Evolutionary conservation across 1,140 invertebrate genomes (phyloP).

Genomic region (Mamestra configurata): DNA sequence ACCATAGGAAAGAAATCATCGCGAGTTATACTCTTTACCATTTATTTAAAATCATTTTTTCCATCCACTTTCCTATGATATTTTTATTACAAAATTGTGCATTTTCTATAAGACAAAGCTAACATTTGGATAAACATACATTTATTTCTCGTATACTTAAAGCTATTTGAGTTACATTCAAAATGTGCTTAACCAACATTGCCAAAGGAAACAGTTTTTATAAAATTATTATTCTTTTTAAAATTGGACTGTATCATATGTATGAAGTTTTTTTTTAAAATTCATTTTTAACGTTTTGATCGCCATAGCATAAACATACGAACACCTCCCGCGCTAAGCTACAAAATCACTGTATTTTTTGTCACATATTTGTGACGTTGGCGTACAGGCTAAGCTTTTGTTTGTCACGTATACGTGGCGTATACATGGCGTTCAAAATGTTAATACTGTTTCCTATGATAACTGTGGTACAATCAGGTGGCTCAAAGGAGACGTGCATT

Average conservation of each 20-base stretch:
- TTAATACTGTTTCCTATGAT: conserved; percentile 2
- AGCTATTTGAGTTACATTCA: conserved; percentile 47
- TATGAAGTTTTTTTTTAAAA: conserved; percentile 13
- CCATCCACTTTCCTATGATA: neutral
- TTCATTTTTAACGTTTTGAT: too few relatives aligned
- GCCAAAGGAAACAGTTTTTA: neutral
- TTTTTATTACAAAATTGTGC: conserved; percentile 20
- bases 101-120: conserved; percentile 45
- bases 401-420: too few relatives aligned
- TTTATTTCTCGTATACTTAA: conserved; percentile 32
- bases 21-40: conserved; percentile 6
- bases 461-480: neutral
- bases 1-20: conserved; percentile 18
- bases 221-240: conserved; percentile 20
- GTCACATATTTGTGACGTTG: too few relatives aligned
- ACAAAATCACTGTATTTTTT: too few relatives aligned
- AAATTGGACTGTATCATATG: conserved; percentile 22
- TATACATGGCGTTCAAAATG: too few relatives aligned
- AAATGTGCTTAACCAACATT: conserved; percentile 42
- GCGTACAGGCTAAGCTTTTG: too few relatives aligned
- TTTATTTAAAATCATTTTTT: neutral
- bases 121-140: conserved; percentile 46
- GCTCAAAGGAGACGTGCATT: conserved; percentile 69
- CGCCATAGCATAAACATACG: too few relatives aligned
- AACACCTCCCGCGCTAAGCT: too few relatives aligned